These are phyloP conservation scores for Ischnus inquisitorius DNA, from an alignment of 2,888 invertebrate species.

Conservation along the genomic window DNA sequence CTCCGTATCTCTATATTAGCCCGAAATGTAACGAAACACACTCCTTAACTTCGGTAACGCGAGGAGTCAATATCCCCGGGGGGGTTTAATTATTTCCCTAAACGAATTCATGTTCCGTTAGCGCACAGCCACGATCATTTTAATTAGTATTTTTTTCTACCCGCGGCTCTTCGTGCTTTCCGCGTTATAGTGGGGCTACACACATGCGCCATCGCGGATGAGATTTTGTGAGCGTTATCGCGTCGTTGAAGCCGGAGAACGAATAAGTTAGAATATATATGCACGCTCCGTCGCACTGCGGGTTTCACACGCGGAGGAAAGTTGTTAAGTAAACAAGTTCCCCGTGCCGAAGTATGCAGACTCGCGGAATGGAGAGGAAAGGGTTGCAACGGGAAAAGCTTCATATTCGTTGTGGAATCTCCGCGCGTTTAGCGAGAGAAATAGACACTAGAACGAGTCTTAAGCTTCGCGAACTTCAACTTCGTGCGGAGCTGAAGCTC, in stretches of 20 bases:
- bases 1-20: too few relatives aligned
- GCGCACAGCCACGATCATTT: constrained; percentile 14
- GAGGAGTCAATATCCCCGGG: too few relatives aligned
- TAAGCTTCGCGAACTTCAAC: constrained; percentile 8
- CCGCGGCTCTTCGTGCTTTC: not conserved
- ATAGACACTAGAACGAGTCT: not conserved
- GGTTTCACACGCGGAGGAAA: constrained; percentile 26
- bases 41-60: too few relatives aligned
- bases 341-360: not conserved
- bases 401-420: not conserved
- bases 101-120: constrained; percentile 11
- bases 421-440: not conserved
- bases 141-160: constrained; percentile 23
- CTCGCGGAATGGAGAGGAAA: constrained; percentile 4
- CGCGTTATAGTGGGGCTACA: not conserved
- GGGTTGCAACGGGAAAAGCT: constrained; percentile 33
- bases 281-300: constrained; percentile 15
- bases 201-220: not conserved
- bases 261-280: constrained; percentile 5
- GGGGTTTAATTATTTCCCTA: too few relatives aligned
- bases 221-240: not conserved
- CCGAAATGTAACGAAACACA: too few relatives aligned
- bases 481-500: not conserved
- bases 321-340: constrained; percentile 44
- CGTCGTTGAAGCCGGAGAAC: constrained; percentile 14